Conservation (phyloP, 2,888 invertebrate species). For the Cancer borealis region DNA sequence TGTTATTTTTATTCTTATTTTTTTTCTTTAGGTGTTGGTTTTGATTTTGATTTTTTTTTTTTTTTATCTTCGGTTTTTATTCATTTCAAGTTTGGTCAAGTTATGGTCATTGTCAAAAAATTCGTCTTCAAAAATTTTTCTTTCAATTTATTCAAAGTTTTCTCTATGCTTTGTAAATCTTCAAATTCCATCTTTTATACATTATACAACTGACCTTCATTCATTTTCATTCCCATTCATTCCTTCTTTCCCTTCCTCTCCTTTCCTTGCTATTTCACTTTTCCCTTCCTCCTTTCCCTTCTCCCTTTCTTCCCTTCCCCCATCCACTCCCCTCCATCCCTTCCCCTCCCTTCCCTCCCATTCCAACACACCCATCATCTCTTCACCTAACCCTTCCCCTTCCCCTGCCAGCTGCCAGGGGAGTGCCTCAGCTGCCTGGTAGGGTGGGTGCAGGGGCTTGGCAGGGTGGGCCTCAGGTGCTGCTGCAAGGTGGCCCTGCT, state of each 20-base stretch:
- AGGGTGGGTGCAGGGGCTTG: constrained; percentile 56
- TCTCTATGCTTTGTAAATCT: too few species aligned
- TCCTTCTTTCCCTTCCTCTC: background rate
- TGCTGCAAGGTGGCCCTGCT: constrained; percentile 73
- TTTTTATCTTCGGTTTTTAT: too few species aligned
- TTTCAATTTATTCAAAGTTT: too few species aligned
- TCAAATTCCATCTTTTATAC: too few species aligned
- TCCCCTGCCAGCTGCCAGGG: constrained; percentile 59
- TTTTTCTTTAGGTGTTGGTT: too few species aligned
- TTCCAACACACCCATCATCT: background rate
- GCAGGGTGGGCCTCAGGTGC: constrained; percentile 50
- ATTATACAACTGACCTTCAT: too few species aligned
- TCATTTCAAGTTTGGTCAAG: too few species aligned
- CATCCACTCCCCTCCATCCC: background rate
- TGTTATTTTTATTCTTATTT: too few species aligned
- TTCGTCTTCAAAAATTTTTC: too few species aligned
- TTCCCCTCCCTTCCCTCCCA: background rate
- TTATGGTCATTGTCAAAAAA: too few species aligned
- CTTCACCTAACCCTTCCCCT: background rate
- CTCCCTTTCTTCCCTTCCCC: background rate
- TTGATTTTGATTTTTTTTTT: too few species aligned
- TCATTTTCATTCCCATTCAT: too few species aligned
- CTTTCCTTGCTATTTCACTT: background rate
- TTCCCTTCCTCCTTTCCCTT: background rate
- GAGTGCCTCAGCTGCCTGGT: constrained; percentile 49